phyloP scores from a whole-genome alignment of 2,113 vertebrate species.

The Podarcis muralis region DNA sequence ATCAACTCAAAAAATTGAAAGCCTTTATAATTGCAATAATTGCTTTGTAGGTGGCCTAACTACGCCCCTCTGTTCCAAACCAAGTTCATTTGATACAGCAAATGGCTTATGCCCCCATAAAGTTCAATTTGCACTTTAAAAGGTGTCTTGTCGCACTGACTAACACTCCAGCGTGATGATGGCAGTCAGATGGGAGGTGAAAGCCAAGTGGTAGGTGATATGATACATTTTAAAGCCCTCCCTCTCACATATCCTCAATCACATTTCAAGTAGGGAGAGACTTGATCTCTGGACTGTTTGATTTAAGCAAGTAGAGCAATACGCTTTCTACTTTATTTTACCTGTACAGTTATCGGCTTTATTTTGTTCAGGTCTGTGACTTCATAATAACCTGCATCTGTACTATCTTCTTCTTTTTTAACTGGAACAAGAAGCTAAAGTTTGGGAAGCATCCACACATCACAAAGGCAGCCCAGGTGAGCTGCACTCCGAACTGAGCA shows the following conservation, averaged over 20 bases:
- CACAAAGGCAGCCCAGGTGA: background rate
- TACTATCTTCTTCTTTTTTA: too few species aligned
- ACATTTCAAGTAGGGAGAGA: too few species aligned
- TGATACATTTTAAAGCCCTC: background rate
- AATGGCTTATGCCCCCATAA: constrained; percentile 23
- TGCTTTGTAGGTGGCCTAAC: background rate
- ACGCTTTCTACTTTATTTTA: too few species aligned
- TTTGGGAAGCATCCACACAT: background rate
- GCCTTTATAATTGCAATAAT: background rate
- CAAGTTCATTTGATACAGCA: background rate
- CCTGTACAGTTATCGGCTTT: too few species aligned
- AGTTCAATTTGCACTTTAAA: constrained; percentile 22
- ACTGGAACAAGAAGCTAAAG: background rate
- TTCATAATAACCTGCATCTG: too few species aligned
- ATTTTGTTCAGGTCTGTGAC: too few species aligned
- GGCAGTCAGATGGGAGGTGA: background rate
- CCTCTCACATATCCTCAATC: background rate
- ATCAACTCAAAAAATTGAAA: background rate
- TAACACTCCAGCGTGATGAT: background rate
- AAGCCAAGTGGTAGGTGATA: background rate
- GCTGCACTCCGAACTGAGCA: background rate
- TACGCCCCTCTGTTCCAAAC: background rate
- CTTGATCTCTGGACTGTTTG: background rate
- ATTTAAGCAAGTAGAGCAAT: background rate
- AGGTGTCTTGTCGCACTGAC: constrained; percentile 25